These are phyloP conservation scores for Hydra vulgaris DNA, from an alignment of 30 jellyfish, hydroid and myxozoan species.

Conservation along the genomic window DNA sequence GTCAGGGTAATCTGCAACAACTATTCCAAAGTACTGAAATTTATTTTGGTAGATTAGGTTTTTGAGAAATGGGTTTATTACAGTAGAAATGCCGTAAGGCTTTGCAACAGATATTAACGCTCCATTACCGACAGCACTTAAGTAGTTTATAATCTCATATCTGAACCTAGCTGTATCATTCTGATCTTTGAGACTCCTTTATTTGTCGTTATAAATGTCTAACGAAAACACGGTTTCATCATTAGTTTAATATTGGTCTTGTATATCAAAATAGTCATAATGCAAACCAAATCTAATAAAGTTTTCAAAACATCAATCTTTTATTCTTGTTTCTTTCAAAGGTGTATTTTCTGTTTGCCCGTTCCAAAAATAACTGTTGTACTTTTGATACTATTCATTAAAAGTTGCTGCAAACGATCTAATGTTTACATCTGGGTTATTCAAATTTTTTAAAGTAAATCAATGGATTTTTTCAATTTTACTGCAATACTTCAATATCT, in stretches of 20 bases:
- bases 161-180: neutral
- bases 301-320: neutral
- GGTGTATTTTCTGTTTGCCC: neutral
- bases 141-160: neutral
- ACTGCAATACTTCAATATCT: too few relatives aligned
- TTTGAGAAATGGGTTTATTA: neutral
- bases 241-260: neutral
- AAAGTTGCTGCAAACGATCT: neutral
- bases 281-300: neutral
- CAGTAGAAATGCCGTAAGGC: neutral
- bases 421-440: neutral
- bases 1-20: neutral
- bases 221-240: neutral
- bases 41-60: neutral
- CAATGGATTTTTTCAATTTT: too few relatives aligned
- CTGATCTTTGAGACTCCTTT: neutral
- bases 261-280: neutral
- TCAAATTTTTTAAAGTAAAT: too few relatives aligned
- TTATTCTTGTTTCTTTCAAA: neutral
- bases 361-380: neutral
- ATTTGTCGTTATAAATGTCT: neutral
- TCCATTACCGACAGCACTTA: neutral
- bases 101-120: neutral
- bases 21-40: neutral
- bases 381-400: neutral